A percentile compares a stretch with the other conserved stretches of the same genome.
phyloP scores from a whole-genome alignment of 1,140 invertebrate genomes.

The Penaeus indicus region DNA sequence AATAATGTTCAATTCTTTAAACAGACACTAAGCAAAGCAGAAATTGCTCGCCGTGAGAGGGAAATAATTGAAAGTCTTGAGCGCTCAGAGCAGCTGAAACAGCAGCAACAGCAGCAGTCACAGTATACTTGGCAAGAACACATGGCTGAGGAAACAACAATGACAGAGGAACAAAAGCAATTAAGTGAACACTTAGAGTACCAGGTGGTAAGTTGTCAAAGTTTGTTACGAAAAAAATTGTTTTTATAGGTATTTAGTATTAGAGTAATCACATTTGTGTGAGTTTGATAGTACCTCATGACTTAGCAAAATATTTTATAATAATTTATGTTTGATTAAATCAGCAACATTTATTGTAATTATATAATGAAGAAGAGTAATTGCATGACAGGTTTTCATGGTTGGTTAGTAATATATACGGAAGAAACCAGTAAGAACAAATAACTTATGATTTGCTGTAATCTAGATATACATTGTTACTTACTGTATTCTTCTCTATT shows the following conservation, averaged over 20 bases:
- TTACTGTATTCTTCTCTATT: no score
- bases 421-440: no score
- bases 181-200: constrained; percentile 48
- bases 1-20: background rate
- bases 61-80: constrained; percentile 81
- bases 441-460: no score
- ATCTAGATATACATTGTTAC: no score
- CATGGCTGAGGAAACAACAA: constrained; percentile 57
- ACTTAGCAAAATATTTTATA: no score
- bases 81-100: constrained; percentile 73
- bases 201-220: constrained; percentile 40
- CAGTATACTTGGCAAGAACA: constrained; percentile 71
- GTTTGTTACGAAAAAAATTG: background rate
- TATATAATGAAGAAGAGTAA: no score
- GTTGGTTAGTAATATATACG: no score
- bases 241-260: background rate
- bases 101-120: constrained; percentile 70
- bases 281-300: no score
- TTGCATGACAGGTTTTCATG: no score
- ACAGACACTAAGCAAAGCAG: constrained; percentile 71
- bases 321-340: no score
- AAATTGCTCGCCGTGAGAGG: constrained; percentile 79
- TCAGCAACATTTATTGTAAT: no score
- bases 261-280: constrained; percentile 5
- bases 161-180: constrained; percentile 4